Percentiles rank a stretch among this genome's conserved stretches.
These are phyloP conservation scores for Mimachlamys varia DNA, from an alignment of 2,888 invertebrate genomes.

Conservation along the genomic window DNA sequence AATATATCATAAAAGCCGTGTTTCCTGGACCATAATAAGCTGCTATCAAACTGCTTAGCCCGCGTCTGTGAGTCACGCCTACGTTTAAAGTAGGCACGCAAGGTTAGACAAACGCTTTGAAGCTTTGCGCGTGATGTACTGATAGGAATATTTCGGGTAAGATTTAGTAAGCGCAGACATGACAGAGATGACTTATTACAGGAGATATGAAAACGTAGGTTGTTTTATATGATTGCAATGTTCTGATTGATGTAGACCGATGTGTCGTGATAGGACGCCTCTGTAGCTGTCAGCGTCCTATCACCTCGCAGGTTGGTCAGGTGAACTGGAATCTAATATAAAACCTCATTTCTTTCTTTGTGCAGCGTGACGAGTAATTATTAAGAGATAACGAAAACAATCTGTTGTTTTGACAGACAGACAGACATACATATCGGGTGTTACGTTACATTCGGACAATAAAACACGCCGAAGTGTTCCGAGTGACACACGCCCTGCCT, in stretches of 20 bases:
- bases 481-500: not conserved
- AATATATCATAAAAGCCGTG: slow-evolving; percentile 20
- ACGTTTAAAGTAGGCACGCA: slow-evolving; percentile 10
- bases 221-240: not conserved
- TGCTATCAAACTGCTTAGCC: slow-evolving; percentile 27
- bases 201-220: not conserved
- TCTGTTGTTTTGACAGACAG: not conserved
- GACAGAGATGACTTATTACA: not conserved
- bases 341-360: not conserved
- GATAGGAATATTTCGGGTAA: not conserved
- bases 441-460: not conserved
- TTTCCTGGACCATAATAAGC: slow-evolving; percentile 34
- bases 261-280: not conserved
- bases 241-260: not conserved
- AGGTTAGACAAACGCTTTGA: slow-evolving; percentile 29
- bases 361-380: not conserved
- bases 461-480: not conserved
- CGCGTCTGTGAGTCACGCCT: slow-evolving; percentile 26
- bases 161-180: slow-evolving; percentile 5
- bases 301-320: not conserved
- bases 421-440: not conserved
- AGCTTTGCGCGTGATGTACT: not conserved
- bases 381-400: not conserved
- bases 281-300: not conserved
- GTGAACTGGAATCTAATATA: not conserved